phyloP scores from a whole-genome alignment of 2,113 vertebrate species.

The Prinia subflava region DNA sequence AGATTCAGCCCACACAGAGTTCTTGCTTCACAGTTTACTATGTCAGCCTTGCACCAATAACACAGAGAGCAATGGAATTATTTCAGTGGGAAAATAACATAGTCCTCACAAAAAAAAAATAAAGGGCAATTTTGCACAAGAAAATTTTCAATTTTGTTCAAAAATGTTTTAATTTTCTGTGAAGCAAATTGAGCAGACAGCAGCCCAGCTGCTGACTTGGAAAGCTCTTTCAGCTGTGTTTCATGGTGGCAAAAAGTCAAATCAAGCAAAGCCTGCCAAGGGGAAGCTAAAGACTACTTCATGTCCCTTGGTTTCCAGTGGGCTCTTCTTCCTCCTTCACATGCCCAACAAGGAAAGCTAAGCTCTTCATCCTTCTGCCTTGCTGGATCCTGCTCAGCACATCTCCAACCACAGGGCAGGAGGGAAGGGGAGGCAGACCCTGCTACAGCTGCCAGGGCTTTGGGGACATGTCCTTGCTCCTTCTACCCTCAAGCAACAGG shows the following conservation, averaged over 20 bases:
- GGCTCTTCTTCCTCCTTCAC: not conserved
- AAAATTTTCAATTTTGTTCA: constrained; percentile 28
- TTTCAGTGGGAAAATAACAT: not conserved
- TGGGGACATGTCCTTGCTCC: not conserved
- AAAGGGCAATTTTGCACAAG: not conserved
- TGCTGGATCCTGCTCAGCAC: not conserved
- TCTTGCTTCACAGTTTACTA: not conserved
- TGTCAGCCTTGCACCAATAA: not conserved
- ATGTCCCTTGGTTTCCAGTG: not conserved
- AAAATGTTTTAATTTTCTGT: not conserved
- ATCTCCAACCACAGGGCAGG: not conserved
- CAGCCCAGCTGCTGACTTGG: not conserved
- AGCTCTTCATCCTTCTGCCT: not conserved
- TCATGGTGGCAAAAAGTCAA: not conserved
- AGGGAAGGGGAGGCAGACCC: not conserved
- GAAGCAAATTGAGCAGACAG: not conserved
- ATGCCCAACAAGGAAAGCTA: not conserved
- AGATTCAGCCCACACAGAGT: not conserved
- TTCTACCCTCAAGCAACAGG: not conserved
- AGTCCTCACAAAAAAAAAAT: not conserved
- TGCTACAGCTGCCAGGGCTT: not conserved
- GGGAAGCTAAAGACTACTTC: not conserved
- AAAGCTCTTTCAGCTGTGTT: not conserved
- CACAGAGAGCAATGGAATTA: not conserved
- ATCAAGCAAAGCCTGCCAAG: not conserved